Base-by-base conservation (phyloP, 1,140 invertebrate genomes). In the Rhizoglyphus robini region DNA sequence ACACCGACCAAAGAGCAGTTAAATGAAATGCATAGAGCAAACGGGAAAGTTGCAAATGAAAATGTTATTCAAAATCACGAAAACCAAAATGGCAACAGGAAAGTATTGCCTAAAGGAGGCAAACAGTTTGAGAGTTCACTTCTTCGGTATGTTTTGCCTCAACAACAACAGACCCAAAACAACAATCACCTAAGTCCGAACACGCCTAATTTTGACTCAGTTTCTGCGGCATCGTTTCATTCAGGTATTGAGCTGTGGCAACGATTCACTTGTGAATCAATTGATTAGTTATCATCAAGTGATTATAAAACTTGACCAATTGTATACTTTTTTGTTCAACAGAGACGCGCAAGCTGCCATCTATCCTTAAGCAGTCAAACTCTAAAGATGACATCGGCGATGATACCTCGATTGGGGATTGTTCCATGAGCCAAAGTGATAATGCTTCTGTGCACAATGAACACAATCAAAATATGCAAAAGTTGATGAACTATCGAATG, bases 361-460 rank as follows among this genome's bases (percentile, higher is more conserved):
- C 58, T 8, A 60, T 60, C 11, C 23, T 60, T 8, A 60, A 60
- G 27, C 58, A 29, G 5, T 47, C 27, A 4, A 27, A n/a, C 11
- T 60, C 58, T 23, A 60, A 32, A 41, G 58, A 60, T 60, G 58
- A 60, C 23, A 54, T 8, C 23, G 5, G 25, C 23, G 61, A 63
- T 34, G 30, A 60, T 13, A n/a, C n/a, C n/a, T 63, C 61, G n/a
- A 63, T 63, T 63, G 61, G 61, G 30, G 61, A 47, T 18, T 63
- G 61, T 63, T 46, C 34, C n/a, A 63, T 63, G 2, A 61, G 4
- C 27, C 18, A 8, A 18, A 23, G 34, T 48, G 61, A 63, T n/a
- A 13, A 13, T 1, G 23, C 15, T 5, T 46, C 48, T 46, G 1
- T 29, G 1, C 13, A 63, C 18, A 27, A 4, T 49, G 36, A 63